Base-by-base conservation (phyloP, 35 echinoderm and acorn worm species). In the Nesometra sesokonis region DNA sequence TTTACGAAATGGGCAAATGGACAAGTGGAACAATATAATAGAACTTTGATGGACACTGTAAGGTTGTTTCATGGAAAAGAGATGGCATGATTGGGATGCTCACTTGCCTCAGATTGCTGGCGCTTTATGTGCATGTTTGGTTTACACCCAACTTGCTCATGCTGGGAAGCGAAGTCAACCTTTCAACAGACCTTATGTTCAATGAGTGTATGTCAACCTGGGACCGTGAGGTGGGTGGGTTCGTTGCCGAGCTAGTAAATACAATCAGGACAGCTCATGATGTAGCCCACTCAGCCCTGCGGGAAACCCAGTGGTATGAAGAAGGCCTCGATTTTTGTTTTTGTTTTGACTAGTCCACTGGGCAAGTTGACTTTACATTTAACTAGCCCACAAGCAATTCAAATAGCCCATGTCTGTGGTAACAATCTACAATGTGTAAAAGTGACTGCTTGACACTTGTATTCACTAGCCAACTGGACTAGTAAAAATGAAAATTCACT, bases 1-100 rank as follows among this genome's bases (percentile, higher is more conserved):
- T 78, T 78, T 21, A 78, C 77, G 23, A 78, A 78, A 78, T 78
- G 77, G 77, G 31, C 82, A 0, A 84, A 84, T 30, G 82, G 82
- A 8, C 43, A 52, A 52, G 82, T 84, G 29, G 82, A 52, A 29
- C 35, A n/a, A 17, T 84, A 11, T 43, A 84, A 84, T 30, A 5
- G 82, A 17, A 84, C 82, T 0, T 31, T 84, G 36, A 52, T 84
- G 82, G 43, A 84, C 43, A 35, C 82, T 84, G 82, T 84, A 17
- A 4, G 82, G 30, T 84, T 34, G 5, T 82, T 82, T n/a, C 82
- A 31, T 84, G 0, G 35, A 13, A 0, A 84, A 84, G 82, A 37
- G 30, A 52, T 35, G 43, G 39, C 5, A 15, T 17, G 82, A 84
- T 13, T 84, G 82, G 82, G 82, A 84, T 84, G 36, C 43, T 11